These are phyloP conservation scores for Morpho helenor DNA, from an alignment of 2,888 invertebrate species.

Conservation along the genomic window DNA sequence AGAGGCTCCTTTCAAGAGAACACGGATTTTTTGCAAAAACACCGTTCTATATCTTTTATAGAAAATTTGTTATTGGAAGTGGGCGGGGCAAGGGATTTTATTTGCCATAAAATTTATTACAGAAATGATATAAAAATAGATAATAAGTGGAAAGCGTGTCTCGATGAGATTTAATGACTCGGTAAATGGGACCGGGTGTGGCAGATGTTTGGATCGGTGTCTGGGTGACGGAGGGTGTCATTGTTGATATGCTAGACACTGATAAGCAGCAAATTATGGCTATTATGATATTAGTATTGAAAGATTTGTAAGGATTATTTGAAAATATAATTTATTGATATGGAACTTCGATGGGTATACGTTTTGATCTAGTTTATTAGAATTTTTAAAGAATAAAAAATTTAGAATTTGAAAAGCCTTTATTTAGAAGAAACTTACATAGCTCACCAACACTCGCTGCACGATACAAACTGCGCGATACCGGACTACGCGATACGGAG, in stretches of 20 bases:
- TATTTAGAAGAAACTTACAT: no score
- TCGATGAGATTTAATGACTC: constrained; percentile 56
- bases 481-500: no score
- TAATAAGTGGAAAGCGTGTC: constrained; percentile 73
- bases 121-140: constrained; percentile 65
- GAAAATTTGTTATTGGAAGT: constrained; percentile 40
- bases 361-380: no score
- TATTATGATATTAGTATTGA: constrained; percentile 18
- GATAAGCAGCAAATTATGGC: constrained; percentile 38
- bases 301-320: background rate
- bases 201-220: constrained; percentile 9
- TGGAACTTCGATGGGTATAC: no score
- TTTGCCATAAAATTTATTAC: constrained; percentile 71
- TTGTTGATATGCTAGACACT: constrained; percentile 31
- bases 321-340: no score
- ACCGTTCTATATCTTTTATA: constrained; percentile 9
- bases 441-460: no score
- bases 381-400: no score
- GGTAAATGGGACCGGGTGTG: constrained; percentile 41
- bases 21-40: constrained; percentile 21
- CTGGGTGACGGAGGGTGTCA: constrained; percentile 10
- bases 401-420: no score
- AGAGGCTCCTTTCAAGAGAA: constrained; percentile 26
- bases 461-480: no score
- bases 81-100: constrained; percentile 65